Conservation (phyloP, 2,113 vertebrate species). For the Thomomys bottae region DNA sequence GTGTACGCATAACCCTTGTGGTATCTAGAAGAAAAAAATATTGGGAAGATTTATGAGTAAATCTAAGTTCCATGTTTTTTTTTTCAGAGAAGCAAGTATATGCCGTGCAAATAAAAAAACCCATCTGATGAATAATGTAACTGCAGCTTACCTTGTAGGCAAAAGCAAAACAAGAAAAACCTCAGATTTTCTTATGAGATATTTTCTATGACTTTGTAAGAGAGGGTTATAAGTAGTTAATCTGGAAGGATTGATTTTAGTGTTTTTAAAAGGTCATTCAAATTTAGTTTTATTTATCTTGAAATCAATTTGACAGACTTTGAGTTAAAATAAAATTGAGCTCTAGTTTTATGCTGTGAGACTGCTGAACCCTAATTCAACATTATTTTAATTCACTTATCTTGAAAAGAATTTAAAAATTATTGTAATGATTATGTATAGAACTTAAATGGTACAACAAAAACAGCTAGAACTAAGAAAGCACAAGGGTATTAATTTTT, state of each 20-base stretch:
- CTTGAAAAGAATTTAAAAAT: constrained; percentile 38
- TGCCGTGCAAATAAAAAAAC: background rate
- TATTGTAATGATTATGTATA: constrained; percentile 9
- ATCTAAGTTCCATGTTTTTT: background rate
- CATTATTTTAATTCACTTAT: background rate
- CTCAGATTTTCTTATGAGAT: background rate
- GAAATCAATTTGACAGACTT: background rate
- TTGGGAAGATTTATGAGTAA: background rate
- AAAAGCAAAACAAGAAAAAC: background rate
- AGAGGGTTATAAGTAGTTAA: background rate
- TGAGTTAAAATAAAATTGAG: background rate
- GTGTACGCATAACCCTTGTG: fast-evolving
- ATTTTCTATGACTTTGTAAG: constrained; percentile 25
- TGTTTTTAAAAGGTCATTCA: constrained; percentile 42
- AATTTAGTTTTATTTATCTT: constrained; percentile 46
- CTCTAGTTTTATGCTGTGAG: constrained; percentile 23
- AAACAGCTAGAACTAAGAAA: background rate
- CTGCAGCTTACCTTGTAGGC: background rate
- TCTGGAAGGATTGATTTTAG: constrained; percentile 22
- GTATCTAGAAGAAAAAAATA: background rate
- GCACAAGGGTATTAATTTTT: background rate
- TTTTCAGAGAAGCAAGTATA: background rate
- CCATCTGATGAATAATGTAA: constrained; percentile 3
- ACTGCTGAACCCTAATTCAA: background rate
- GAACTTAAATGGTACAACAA: constrained; percentile 1